phyloP scores from a whole-genome alignment of 2,888 invertebrate species.

The Drosophila mimica region DNA sequence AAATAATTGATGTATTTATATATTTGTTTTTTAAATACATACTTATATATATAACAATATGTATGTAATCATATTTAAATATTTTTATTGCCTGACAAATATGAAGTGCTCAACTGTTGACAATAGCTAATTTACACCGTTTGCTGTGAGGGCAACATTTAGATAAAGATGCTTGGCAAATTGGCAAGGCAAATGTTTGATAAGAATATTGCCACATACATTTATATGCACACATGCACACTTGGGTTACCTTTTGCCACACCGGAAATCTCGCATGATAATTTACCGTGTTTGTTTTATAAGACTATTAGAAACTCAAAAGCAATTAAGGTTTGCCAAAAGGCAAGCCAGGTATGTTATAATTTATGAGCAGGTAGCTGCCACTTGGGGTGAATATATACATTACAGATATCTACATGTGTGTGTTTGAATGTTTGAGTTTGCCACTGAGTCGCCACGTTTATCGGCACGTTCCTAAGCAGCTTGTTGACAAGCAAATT shows the following conservation, averaged over 20 bases:
- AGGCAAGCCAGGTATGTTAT: slow-evolving; percentile 47
- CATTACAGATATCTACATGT: background rate
- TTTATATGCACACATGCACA: background rate
- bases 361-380: slow-evolving; percentile 49
- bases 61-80: background rate
- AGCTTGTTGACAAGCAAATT: slow-evolving; percentile 65
- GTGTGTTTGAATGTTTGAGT: background rate
- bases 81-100: background rate
- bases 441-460: slow-evolving; percentile 13
- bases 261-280: slow-evolving; percentile 50
- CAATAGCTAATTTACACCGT: background rate
- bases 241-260: slow-evolving; percentile 11
- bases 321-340: slow-evolving; percentile 61
- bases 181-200: slow-evolving; percentile 52
- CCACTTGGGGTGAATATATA: background rate
- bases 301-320: slow-evolving; percentile 62
- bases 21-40: background rate
- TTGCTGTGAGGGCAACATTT: slow-evolving; percentile 12
- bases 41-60: background rate
- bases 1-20: background rate
- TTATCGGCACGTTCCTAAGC: slow-evolving; percentile 54
- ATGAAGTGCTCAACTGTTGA: background rate
- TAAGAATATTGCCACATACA: slow-evolving; percentile 46
- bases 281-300: slow-evolving; percentile 67
- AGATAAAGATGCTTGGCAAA: slow-evolving; percentile 25